Conservation (phyloP, 64 coral and sea anemone species). For the Porites australiensis region DNA sequence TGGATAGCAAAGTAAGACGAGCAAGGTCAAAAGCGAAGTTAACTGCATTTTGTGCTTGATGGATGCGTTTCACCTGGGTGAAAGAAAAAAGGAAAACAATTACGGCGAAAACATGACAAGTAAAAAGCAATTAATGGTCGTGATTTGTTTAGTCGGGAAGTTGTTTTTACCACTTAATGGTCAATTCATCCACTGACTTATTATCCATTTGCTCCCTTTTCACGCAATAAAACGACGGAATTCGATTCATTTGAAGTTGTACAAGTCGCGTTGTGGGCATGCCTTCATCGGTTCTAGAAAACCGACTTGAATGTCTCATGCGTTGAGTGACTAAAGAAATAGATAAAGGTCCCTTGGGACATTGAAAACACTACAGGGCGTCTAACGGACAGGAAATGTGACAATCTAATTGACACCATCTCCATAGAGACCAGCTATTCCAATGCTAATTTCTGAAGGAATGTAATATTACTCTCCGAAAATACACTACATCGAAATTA, state of each 20-base stretch:
- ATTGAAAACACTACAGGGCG: slow-evolving; percentile 38
- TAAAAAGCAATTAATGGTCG: slow-evolving; percentile 65
- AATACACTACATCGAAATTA: not conserved
- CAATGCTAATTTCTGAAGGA: slow-evolving; percentile 91
- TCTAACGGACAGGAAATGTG: slow-evolving; percentile 74
- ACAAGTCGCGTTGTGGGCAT: slow-evolving; percentile 18
- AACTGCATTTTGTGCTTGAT: slow-evolving; percentile 34
- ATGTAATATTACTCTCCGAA: not conserved
- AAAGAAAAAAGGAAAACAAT: slow-evolving; percentile 51
- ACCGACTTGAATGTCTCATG: not conserved
- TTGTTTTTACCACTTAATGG: slow-evolving; percentile 54
- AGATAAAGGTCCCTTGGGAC: slow-evolving; percentile 72
- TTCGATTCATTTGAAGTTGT: slow-evolving; percentile 25
- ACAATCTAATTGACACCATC: slow-evolving; percentile 91
- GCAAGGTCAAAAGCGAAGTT: slow-evolving; percentile 8
- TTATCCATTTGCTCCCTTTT: not conserved
- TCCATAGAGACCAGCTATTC: slow-evolving; percentile 88
- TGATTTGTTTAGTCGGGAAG: slow-evolving; percentile 65
- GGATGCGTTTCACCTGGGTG: slow-evolving; percentile 40
- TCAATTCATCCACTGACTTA: not conserved
- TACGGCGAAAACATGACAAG: slow-evolving; percentile 62
- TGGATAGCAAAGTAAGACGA: slow-evolving; percentile 38
- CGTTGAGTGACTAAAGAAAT: slow-evolving; percentile 42
- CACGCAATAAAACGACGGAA: not conserved
- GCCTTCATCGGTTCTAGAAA: slow-evolving; percentile 69